Percentiles rank a stretch among this genome's conserved stretches.
Evolutionary conservation across 2,797 vertebrate species (phyloP).

Genomic region (Nasua narica): DNA sequence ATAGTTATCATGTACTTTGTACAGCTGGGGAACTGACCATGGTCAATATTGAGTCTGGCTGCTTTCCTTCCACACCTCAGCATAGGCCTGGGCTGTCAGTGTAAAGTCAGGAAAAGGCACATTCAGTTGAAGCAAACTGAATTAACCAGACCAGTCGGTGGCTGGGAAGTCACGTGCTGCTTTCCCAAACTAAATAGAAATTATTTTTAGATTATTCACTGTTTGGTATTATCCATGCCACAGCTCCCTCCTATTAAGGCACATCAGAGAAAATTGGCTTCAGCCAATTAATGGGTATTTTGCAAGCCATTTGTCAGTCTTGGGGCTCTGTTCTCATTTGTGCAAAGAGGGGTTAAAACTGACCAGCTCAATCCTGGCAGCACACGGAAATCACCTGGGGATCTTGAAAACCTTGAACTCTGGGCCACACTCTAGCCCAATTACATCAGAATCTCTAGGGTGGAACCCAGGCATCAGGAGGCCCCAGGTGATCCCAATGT

Average conservation of each 20-base stretch:
- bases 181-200: slow-evolving; percentile 65
- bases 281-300: background rate
- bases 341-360: background rate
- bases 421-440: background rate
- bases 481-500: background rate
- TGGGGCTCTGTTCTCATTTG: background rate
- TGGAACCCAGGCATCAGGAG: background rate
- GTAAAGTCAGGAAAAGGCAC: background rate
- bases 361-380: background rate
- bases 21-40: background rate
- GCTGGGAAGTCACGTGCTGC: slow-evolving; percentile 65
- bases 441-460: background rate
- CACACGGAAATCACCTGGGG: background rate
- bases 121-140: slow-evolving; percentile 56
- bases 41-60: background rate
- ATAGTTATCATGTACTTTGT: background rate
- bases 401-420: background rate
- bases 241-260: slow-evolving; percentile 37
- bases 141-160: slow-evolving; percentile 50
- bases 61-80: slow-evolving; percentile 34
- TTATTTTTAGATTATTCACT: slow-evolving; percentile 59
- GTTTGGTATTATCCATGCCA: slow-evolving; percentile 36
- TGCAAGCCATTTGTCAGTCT: background rate
- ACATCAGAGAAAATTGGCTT: slow-evolving; percentile 31
- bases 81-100: background rate